Conservation (phyloP, 1,140 invertebrate genomes). For the Drosophila obscura region DNA sequence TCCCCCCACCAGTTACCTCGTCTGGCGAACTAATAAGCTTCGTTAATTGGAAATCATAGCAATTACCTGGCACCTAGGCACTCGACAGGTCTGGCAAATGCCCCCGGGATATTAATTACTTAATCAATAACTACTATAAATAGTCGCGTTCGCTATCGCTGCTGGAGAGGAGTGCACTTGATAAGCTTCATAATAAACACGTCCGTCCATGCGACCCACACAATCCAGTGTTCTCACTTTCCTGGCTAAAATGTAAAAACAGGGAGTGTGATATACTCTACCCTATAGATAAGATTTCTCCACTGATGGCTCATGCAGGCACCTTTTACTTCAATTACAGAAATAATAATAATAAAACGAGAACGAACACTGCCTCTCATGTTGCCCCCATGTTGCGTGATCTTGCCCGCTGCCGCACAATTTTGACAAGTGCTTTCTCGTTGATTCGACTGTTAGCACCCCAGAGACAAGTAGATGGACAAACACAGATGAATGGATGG, state of each 20-base stretch:
- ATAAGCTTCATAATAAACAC: conserved; percentile 21
- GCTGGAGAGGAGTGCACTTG: conserved; percentile 15
- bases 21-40: conserved; percentile 2
- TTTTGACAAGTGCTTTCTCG: conserved; percentile 23
- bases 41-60: conserved; percentile 44
- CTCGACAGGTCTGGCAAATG: conserved; percentile 21
- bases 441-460: conserved; percentile 47
- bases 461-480: conserved; percentile 14
- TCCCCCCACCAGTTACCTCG: too few relatives aligned
- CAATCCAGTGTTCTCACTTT: background rate
- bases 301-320: too few relatives aligned
- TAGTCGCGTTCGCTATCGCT: conserved; percentile 22
- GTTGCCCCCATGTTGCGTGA: conserved; percentile 48
- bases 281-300: too few relatives aligned
- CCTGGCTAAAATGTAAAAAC: too few relatives aligned
- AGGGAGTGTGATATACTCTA: too few relatives aligned
- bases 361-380: conserved; percentile 35
- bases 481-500: background rate
- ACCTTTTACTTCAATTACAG: conserved; percentile 59
- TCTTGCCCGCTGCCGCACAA: conserved; percentile 11
- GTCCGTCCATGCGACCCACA: background rate
- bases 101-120: conserved; percentile 46
- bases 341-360: conserved; percentile 44
- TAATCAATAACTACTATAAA: conserved; percentile 47
- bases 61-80: conserved; percentile 40